Evolutionary conservation across 2,888 invertebrate species (phyloP).

Genomic region (Philereme vetulata): DNA sequence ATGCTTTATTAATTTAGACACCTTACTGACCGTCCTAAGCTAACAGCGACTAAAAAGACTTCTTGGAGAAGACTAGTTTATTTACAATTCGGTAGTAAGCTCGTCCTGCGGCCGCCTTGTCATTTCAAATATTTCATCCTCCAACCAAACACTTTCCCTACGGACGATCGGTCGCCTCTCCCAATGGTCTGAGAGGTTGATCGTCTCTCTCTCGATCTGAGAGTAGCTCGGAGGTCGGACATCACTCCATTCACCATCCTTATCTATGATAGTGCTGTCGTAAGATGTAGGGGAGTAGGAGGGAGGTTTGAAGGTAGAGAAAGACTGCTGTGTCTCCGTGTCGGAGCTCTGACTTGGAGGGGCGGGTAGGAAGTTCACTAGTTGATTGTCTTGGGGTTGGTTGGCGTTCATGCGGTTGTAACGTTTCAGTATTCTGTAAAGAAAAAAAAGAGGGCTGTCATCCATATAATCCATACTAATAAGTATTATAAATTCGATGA

Average conservation of each 20-base stretch:
- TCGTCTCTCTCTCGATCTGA: conserved; percentile 72
- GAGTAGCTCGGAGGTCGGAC: conserved; percentile 79
- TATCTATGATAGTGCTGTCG: conserved; percentile 71
- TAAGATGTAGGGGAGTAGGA: conserved; percentile 81
- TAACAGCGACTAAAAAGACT: background rate
- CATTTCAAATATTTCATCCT: conserved; percentile 92
- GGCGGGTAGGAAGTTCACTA: conserved; percentile 90
- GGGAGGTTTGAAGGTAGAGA: conserved; percentile 80
- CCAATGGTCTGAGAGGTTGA: conserved; percentile 77
- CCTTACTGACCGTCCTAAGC: background rate
- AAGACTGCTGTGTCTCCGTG: conserved; percentile 73
- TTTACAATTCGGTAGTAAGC: conserved; percentile 92
- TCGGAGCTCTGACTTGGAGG: conserved; percentile 77
- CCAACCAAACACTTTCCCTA: conserved; percentile 86
- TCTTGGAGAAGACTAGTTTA: conserved; percentile 8
- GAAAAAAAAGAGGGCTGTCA: background rate
- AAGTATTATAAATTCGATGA: too few species aligned
- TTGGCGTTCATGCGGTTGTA: conserved; percentile 84
- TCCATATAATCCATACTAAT: too few species aligned
- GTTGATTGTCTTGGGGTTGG: conserved; percentile 87
- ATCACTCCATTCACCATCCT: conserved; percentile 82
- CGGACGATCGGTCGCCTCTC: conserved; percentile 77
- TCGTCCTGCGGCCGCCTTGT: conserved; percentile 95
- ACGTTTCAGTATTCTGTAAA: conserved; percentile 84
- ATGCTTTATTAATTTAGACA: background rate